Base-by-base conservation (phyloP, 2,888 invertebrate species). In the Papilio demoleus region DNA sequence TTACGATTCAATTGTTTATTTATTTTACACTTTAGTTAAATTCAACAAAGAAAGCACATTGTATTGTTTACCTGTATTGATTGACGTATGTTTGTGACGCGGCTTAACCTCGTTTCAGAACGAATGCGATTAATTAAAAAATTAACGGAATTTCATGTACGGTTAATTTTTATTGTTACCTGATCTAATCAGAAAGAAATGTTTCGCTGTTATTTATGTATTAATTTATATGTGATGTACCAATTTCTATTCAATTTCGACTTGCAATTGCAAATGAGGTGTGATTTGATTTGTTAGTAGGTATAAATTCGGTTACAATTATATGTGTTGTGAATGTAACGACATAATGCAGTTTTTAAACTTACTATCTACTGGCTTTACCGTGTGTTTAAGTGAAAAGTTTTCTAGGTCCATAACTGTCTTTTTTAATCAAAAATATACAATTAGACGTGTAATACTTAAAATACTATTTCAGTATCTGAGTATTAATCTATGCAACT, bases 401-500 rank as follows among this genome's bases (percentile, higher is more conserved):
- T 45, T 8, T 19, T 19, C 8, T 45, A 45, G 8, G 19, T 6
- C 19, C 1, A 9, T 19, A 17, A 17, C 9, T 45, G 17, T 45
- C 8, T 19, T n/a, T n/a, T 40, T 6, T 9, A 45, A 11, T 45
- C 12, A 19, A 22, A 47, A 42, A n/a, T 14, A 47, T 31, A 56
- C n/a, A 9, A 9, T 5, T 14, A 9, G 14, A n/a, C 31, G 27
- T 40, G 40, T 31, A 60, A 47, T 9, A 47, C 47, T 68, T 47
- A 50, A 40, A 64, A 42, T 67, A 65, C n/a, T 19, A 14, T 31
- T 22, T 60, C 40, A 40, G 3, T n/a, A n/a, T 45, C 34, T 31
- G 6, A n/a, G n/a, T n/a, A n/a, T 59, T 38, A 62, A 64, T 38
- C 63, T 64, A 64, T 68, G 63, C 59, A 47, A 63, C 67, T 22